Evolutionary conservation across 2,888 invertebrate genomes (phyloP).

Genomic region (Lasioglossum leucozonium): DNA sequence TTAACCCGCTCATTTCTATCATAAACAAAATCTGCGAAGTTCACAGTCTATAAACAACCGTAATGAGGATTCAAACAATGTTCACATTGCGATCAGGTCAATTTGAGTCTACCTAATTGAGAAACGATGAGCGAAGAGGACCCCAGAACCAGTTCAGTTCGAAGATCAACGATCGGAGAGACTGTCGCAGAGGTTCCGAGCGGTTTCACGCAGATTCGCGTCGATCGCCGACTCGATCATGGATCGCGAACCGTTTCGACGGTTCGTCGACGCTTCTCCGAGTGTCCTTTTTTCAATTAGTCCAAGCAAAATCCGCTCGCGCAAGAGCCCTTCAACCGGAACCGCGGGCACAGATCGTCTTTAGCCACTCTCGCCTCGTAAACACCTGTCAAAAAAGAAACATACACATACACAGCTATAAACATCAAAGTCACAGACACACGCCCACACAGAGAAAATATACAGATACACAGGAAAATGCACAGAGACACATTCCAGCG

Average conservation of each 20-base stretch:
- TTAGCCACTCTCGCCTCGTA: neutral
- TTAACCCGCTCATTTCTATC: too few species aligned
- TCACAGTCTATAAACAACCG: too few species aligned
- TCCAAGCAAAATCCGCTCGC: neutral
- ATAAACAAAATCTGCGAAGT: too few species aligned
- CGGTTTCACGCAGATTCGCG: neutral
- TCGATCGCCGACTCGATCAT: neutral
- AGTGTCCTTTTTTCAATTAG: constrained; percentile 10
- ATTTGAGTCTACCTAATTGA: neutral
- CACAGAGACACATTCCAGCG: constrained; percentile 75
- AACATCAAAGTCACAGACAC: neutral
- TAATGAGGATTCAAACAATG: neutral
- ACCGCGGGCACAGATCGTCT: constrained; percentile 9
- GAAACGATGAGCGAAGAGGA: neutral
- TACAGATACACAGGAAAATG: neutral
- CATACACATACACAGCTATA: neutral
- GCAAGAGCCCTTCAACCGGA: constrained; percentile 1
- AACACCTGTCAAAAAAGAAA: neutral
- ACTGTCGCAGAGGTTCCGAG: neutral
- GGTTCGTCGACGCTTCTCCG: constrained; percentile 7
- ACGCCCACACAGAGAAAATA: neutral
- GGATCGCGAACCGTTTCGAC: neutral
- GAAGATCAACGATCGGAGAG: neutral
- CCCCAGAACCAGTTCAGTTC: neutral
- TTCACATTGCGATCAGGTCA: neutral